Base-by-base conservation (phyloP, 1,140 invertebrate genomes). In the Cherax quadricarinatus region DNA sequence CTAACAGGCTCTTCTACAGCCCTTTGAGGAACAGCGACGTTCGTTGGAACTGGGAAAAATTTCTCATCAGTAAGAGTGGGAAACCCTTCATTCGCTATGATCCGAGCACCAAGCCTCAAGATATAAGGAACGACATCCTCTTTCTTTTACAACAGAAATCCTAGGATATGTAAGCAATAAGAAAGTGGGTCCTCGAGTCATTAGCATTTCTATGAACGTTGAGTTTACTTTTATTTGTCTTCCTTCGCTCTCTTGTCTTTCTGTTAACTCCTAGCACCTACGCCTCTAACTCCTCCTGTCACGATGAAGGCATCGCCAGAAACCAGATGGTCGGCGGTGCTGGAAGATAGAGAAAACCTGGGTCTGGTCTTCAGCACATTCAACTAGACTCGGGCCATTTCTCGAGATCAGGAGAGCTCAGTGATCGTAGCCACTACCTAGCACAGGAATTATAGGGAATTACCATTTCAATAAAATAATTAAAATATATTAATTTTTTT, bases 31-130 rank as follows among this genome's bases (percentile, higher is more conserved):
- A 93, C 62, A 94, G 94, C 87, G 96, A 96, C 94, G 94, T 96
- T 51, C 88, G 94, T 53, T 96, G 96, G 96, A 96, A 96, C 94
- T 96, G 96, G 93, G 96, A 96, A 94, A 96, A 96, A 87, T 96
- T 96, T 93, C 94, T 96, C 21, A 94, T 96, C 24, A 94, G 94
- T 70, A 93, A 92, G 49, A 90, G 94, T 73, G 96, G 96, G 51
- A 94, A 94, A 75, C 95, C 96, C 53, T 94, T 79, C 81, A 89
- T 86, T 66, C 86, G 92, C 1, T 80, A 92, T 78, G 91, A 92
- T 85, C 41, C 95, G 5, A 94, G 92, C n/a, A 94, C 94, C n/a
- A 88, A 94, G 80, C 95, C 95, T 4, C 73, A 93, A 12, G 80
- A 89, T 14, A 94, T 95, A 51, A 78, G 78, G 30, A 86, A 62